These are phyloP conservation scores for Gonioctena quinquepunctata DNA, from an alignment of 1,140 invertebrate species.

Conservation along the genomic window DNA sequence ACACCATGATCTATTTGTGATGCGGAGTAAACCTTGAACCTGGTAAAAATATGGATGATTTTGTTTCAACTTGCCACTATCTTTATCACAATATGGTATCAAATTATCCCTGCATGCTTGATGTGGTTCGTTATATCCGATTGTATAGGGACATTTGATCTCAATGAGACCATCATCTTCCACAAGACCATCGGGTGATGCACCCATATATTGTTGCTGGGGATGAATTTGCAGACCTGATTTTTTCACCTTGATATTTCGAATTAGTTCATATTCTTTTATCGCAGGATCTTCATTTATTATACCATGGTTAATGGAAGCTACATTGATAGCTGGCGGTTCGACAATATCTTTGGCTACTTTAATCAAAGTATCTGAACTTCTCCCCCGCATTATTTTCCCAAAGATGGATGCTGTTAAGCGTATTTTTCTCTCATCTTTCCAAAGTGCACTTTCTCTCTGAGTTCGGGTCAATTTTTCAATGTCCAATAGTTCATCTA, in stretches of 20 bases:
- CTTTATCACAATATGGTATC: not conserved
- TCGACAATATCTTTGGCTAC: not conserved
- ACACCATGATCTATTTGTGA: slow-evolving; percentile 4
- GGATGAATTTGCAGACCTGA: slow-evolving; percentile 19
- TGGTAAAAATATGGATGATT: slow-evolving; percentile 16
- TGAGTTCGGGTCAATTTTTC: not conserved
- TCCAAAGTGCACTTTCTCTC: slow-evolving; percentile 4
- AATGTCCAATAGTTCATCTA: not conserved
- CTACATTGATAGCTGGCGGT: not conserved
- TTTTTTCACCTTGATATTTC: not conserved
- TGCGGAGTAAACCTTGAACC: slow-evolving; percentile 16
- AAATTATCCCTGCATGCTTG: not conserved
- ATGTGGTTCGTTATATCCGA: not conserved
- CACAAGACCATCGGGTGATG: too few species aligned
- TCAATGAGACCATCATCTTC: slow-evolving; percentile 19
- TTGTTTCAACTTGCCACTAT: not conserved
- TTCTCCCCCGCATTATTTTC: not conserved
- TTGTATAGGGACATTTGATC: slow-evolving; percentile 27
- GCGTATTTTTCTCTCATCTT: not conserved
- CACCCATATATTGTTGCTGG: slow-evolving; percentile 8
- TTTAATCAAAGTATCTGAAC: not conserved
- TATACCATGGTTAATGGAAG: not conserved
- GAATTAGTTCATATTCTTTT: not conserved
- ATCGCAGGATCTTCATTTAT: not conserved
- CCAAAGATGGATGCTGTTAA: slow-evolving; percentile 17